Base-by-base conservation (phyloP, 2,113 vertebrate genomes). In the Dipodomys ordii region DNA sequence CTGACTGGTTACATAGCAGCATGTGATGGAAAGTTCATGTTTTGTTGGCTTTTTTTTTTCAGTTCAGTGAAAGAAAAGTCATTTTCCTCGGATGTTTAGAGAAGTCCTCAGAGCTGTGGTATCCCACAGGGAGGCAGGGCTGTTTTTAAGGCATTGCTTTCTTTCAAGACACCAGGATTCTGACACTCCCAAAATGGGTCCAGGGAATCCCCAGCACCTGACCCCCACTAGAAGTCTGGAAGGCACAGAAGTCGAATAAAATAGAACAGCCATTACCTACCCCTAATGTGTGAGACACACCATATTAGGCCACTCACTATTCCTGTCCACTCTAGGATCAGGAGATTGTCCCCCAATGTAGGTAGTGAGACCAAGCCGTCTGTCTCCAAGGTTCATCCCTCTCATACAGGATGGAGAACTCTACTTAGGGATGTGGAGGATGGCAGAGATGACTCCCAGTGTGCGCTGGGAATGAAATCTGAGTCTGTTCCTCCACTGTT, bases 51-150 rank as follows among this genome's bases (percentile, higher is more conserved):
- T 94, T 81, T 88, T 89, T 80, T 91, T 80, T 32, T 71, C 49
- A 76, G 53, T 91, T 89, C 87, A 95, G 89, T 60, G 32, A 92
- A 92, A 95, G 92, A 74, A 94, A 95, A 96, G 46, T 92, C 49
- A 30, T 96, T 89, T 94, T 92, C 79, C 35, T 77, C 83, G 0
- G 1, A 91, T 64, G 8, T 64, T 67, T 71, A 74, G 67, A 76
- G 74, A 53, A 57, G 71, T 69, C 22, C 4, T 82, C 72, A 57
- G 53, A 83, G 60, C 53, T 6, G 12, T 28, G 16, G 44, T 68
- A 74, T 67, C 74, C 0, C 0, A 44, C 8, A 79, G 23, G 35
- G 4, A n/a, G 62, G 49, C 27, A 2, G 22, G 53, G 16, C 46
- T 77, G 0, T 79, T 79, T n/a, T 32, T 20, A 35, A 76, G 81